Conservation (phyloP, 2,888 invertebrate species). For the Apoderus coryli region DNA sequence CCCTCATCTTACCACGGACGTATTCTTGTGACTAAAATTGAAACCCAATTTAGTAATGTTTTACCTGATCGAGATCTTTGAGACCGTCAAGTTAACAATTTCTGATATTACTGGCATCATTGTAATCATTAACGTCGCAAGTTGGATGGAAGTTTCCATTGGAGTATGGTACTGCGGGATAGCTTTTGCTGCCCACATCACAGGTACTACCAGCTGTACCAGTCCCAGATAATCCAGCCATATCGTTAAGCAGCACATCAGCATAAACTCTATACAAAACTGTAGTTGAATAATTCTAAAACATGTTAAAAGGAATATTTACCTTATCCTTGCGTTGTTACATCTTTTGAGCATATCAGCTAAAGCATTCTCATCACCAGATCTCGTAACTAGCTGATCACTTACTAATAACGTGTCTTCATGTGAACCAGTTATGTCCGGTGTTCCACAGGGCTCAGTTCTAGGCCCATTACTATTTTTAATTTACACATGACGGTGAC, state of each 20-base stretch:
- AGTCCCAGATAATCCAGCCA: constrained; percentile 42
- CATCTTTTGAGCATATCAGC: constrained; percentile 63
- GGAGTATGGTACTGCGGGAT: constrained; percentile 49
- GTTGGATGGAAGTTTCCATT: constrained; percentile 51
- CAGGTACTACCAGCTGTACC: constrained; percentile 47
- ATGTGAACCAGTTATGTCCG: no score
- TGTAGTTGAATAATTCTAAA: background rate
- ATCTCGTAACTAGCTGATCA: constrained; percentile 58
- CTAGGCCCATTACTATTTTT: no score
- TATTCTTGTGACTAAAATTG: constrained; percentile 38
- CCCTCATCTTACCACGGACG: constrained; percentile 34
- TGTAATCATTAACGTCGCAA: constrained; percentile 51
- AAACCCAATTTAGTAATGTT: constrained; percentile 17
- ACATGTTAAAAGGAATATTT: constrained; percentile 2
- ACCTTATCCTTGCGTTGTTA: constrained; percentile 62
- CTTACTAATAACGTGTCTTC: no score
- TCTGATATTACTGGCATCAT: constrained; percentile 43
- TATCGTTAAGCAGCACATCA: constrained; percentile 64
- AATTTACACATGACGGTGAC: no score
- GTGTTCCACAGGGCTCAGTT: no score
- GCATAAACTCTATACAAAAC: constrained; percentile 55
- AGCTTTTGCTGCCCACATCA: constrained; percentile 31
- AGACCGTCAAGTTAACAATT: constrained; percentile 38
- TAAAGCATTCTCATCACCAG: constrained; percentile 61
- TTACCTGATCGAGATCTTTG: constrained; percentile 22